phyloP scores from a whole-genome alignment of 1,140 invertebrate species.

The Zaprionus lachaisei region DNA sequence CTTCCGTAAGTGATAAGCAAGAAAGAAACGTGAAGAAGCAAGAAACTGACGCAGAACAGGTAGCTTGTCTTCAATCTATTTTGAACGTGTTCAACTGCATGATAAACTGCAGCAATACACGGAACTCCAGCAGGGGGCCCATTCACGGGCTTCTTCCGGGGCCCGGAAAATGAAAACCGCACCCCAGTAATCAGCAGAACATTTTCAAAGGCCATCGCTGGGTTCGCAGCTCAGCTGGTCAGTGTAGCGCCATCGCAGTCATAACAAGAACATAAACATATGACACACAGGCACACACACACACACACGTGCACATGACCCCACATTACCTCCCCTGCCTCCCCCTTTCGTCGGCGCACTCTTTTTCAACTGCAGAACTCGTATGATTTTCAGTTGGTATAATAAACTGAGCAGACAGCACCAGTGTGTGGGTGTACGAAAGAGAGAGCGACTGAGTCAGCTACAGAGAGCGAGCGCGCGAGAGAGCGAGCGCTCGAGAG shows the following conservation, averaged over 20 bases:
- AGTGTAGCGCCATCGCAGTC: conserved; percentile 21
- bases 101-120: conserved; percentile 23
- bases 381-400: conserved; percentile 81
- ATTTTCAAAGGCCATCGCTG: conserved; percentile 15
- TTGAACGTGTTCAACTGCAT: conserved; percentile 3
- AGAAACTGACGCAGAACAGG: neutral
- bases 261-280: conserved; percentile 62
- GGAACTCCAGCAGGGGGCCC: neutral
- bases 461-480: conserved; percentile 15
- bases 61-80: neutral
- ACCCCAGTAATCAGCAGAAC: conserved; percentile 31
- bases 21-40: neutral
- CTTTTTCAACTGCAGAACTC: conserved; percentile 49
- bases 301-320: conserved; percentile 49
- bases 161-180: conserved; percentile 17
- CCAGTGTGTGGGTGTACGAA: conserved; percentile 7
- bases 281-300: conserved; percentile 47
- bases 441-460: conserved; percentile 20
- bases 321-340: conserved; percentile 22
- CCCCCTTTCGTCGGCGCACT: neutral
- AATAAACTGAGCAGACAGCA: conserved; percentile 45
- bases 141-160: conserved; percentile 18
- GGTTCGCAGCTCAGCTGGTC: conserved; percentile 62
- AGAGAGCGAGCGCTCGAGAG: neutral
- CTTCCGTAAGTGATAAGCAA: neutral